A percentile compares a stretch with the other conserved stretches of the same genome.
Evolutionary conservation across 2,888 invertebrate genomes (phyloP).

Genomic region (Drosophila neonasuta): DNA sequence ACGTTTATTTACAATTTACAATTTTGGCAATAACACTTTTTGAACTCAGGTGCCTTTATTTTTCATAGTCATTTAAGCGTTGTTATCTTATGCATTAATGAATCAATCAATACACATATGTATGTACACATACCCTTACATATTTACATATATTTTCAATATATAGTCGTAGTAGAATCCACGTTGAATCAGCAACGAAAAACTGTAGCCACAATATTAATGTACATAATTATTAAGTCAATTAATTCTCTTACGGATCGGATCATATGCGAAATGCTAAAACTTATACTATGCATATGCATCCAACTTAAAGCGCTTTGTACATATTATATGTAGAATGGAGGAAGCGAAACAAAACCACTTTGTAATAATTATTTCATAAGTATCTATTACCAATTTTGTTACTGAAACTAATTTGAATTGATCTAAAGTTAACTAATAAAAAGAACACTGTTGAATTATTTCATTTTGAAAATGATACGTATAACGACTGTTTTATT

Average conservation of each 20-base stretch:
- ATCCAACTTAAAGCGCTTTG: slow-evolving; percentile 48
- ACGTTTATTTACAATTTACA: slow-evolving; percentile 34
- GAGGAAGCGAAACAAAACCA: slow-evolving; percentile 11
- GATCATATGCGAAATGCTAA: slow-evolving; percentile 22
- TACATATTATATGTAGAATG: slow-evolving; percentile 28
- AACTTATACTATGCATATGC: slow-evolving; percentile 19
- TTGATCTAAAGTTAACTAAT: slow-evolving; percentile 60
- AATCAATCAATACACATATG: slow-evolving; percentile 45
- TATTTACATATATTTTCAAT: slow-evolving; percentile 30
- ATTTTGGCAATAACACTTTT: slow-evolving; percentile 70
- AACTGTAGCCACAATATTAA: slow-evolving; percentile 58
- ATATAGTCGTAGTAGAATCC: slow-evolving; percentile 11
- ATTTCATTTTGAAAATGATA: slow-evolving; percentile 70
- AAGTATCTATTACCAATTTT: slow-evolving; percentile 55
- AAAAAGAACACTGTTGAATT: slow-evolving; percentile 61
- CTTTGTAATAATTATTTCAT: slow-evolving; percentile 9
- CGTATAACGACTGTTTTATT: background rate
- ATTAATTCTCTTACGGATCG: slow-evolving; percentile 23
- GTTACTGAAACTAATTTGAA: slow-evolving; percentile 69
- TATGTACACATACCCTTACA: slow-evolving; percentile 22
- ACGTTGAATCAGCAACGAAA: slow-evolving; percentile 53
- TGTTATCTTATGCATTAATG: slow-evolving; percentile 76
- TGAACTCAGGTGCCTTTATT: slow-evolving; percentile 81
- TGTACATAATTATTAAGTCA: slow-evolving; percentile 60
- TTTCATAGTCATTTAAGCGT: slow-evolving; percentile 79